Evolutionary conservation across 1,140 invertebrate species (phyloP), one percentile per base, ranked within the genome.

Genomic region (Penaeus indicus): DNA sequence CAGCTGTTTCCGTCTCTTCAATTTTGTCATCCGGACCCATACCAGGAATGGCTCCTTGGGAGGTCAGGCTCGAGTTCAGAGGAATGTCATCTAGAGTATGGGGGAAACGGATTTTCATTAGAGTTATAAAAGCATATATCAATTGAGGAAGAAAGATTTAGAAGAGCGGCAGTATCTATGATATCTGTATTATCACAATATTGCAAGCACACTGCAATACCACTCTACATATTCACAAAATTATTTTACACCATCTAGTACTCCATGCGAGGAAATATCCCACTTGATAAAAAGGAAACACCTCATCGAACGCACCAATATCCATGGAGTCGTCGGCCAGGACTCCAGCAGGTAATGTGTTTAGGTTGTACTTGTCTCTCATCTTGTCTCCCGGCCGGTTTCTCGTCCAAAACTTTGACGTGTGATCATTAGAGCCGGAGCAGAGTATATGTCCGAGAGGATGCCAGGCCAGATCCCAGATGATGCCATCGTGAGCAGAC

Each of bases 401-500:
- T 89, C 99, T 94, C 3, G 99, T 99, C 99, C 99, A 99, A 93
- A 99, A 99, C 94, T 99, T 99, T 79, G 95, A 98, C 8, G 98
- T 98, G 92, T 99, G 98, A 94, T 99, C 98, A 93, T 99, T 99
- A 38, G 98, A 99, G 10, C 98, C 98, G 7, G 98, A 99, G 92
- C 98, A 99, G 4, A 99, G 93, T 91, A 99, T 99, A 92, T 99
- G 99, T 11, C 99, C 99, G 10, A 99, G 93, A 1, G 99, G 99
- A 95, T 99, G 99, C 99, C 99, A 99, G 32, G 98, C 97, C 90
- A 99, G 94, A 22, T 97, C 97, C 99, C 99, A 99, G 1, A 99
- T 98, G 92, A 99, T 99, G 91, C 97, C 99, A 93, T 99, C 99
- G 93, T 99, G 99, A 42, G 98, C 99, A 92, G 98, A 96, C 93